Base-by-base conservation (phyloP, 2,888 invertebrate species). In the Andrena bucephala region DNA sequence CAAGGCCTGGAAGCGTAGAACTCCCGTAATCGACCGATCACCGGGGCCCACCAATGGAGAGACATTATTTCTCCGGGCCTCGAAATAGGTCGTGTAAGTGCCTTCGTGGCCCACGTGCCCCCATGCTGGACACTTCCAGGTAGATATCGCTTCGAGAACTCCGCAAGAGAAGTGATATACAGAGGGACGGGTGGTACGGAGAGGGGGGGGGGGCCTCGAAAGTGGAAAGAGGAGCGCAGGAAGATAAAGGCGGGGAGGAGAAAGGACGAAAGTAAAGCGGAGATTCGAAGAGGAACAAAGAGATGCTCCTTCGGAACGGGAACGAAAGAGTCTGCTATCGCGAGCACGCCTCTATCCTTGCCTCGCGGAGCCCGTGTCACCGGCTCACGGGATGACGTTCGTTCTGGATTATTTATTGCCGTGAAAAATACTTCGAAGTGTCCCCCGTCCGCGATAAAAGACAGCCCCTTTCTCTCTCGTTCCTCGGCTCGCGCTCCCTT, bases 341-440 rank as follows among this genome's bases (percentile, higher is more conserved):
- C 75, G 65, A 75, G 79, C 85, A 67, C 87, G 81, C 88, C 86
- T 81, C 81, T 84, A 80, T 80, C 72, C 79, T 70, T 69, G 71
- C 75, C 63, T 76, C 62, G 78, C 69, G 33, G 48, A 62, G 80
- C 80, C 76, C 82, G 76, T 88, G 87, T 87, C 89, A 85, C 78
- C 57, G 54, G 54, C 82, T 84, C 84, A 60, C 79, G 88, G 89
- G 91, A 89, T 91, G 90, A 90, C 89, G 87, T 88, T 89, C 89
- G 87, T 91, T 91, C 89, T 86, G 89, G 89, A 90, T 91, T 91
- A 91, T 91, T 91, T 91, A 91, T 91, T 88, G 89, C 88, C 85
- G 83, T 85, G 90, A 89, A 90, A 89, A 87, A 88, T 88, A 89
- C 89, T 83, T 89, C 77, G 54, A 89, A 89, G 89, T 89, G 89